phyloP scores from a whole-genome alignment of 2,888 invertebrate genomes.

The Cosmorhoe ocellata region DNA sequence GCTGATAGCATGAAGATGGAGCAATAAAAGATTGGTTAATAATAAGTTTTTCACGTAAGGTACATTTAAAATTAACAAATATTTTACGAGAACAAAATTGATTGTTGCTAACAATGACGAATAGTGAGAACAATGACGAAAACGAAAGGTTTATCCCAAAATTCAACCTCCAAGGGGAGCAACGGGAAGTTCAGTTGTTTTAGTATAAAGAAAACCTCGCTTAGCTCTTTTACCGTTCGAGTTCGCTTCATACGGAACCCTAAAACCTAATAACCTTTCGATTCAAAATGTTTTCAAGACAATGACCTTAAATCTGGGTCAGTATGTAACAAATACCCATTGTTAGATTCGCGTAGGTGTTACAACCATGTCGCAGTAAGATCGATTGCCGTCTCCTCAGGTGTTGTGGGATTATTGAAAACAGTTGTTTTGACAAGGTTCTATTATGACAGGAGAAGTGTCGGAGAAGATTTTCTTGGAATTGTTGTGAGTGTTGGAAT shows the following conservation, averaged over 20 bases:
- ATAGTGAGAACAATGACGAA: no score
- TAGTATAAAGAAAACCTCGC: no score
- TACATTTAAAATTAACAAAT: no score
- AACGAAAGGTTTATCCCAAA: no score
- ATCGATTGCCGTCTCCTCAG: conserved; percentile 7
- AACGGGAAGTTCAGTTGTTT: no score
- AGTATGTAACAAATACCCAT: conserved; percentile 19
- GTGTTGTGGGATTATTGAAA: conserved; percentile 1
- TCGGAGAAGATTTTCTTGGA: not conserved
- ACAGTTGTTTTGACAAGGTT: conserved; percentile 10
- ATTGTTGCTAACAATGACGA: no score
- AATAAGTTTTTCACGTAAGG: no score
- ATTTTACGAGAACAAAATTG: no score
- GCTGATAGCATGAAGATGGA: no score
- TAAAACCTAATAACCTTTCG: conserved; percentile 13
- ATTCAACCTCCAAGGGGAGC: no score
- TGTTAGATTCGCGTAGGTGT: conserved; percentile 23
- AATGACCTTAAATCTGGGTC: conserved; percentile 17
- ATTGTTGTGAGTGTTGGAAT: not conserved
- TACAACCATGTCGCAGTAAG: conserved; percentile 19
- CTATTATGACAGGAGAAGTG: not conserved
- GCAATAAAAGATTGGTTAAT: no score
- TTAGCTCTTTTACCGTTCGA: not conserved
- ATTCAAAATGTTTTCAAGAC: not conserved
- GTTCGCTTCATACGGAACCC: not conserved